Evolutionary conservation across 2,797 vertebrate genomes (phyloP), one percentile per base, ranked within the genome.

Genomic region (Acridotheres tristis): DNA sequence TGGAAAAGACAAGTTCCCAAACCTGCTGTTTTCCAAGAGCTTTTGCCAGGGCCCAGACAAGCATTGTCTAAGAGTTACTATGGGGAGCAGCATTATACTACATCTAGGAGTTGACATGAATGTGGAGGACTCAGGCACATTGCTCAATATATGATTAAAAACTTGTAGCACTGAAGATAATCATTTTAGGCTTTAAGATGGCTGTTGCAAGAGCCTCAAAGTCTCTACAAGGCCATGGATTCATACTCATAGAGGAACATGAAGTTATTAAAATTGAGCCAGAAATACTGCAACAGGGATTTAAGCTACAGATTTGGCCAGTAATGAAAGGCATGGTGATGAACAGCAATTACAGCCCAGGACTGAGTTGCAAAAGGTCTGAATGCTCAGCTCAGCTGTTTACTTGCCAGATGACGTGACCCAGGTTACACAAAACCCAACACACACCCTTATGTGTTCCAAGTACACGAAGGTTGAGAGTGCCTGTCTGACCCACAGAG

Each of bases 261-360:
- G 20, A 61, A 78, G 82, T 89, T 87, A 86, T 89, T 92, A 80
- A 94, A 90, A 90, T 26, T 66, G 38, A 94, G 66, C 47, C 88
- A 96, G 76, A 89, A 95, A 85, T 66, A 89, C 81, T 93, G 91
- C 47, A 96, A 73, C 16, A 76, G 36, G 84, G 91, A 93, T 89
- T 91, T 95, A 96, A 91, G 87, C 73, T 88, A 59, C 65, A 94
- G 90, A 88, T 89, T 96, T 97, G 95, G 95, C 89, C 89, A 74
- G 78, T 76, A 94, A 96, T 94, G 82, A 96, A 97, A 97, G 91
- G n/a, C 89, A 71, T 3, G 1, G 58, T 81, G 94, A 96, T 80
- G 82, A 89, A 76, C 36, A 92, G 79, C 5, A 34, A 93, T 94
- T 92, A 85, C 82, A 89, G 79, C 63, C 48, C 21, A 88, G 62